Percentiles rank a stretch among this genome's conserved stretches.
These are phyloP conservation scores for Catamblyrhynchus diadema DNA, from an alignment of 2,797 vertebrate genomes.

Conservation along the genomic window DNA sequence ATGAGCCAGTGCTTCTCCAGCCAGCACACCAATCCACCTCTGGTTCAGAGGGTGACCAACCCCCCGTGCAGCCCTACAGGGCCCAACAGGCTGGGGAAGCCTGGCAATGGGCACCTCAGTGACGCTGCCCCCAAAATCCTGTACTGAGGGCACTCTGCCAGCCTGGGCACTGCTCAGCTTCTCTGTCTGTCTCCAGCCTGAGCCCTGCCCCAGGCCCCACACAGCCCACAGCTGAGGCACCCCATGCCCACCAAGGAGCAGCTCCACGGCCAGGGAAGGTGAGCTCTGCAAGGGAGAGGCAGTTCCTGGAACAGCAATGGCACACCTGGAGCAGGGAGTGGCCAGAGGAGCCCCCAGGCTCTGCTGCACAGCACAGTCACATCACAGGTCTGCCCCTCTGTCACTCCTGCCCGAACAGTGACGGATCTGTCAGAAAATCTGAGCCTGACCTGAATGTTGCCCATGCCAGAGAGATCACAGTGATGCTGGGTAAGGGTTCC, in stretches of 20 bases:
- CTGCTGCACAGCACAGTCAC: neutral
- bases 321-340: neutral
- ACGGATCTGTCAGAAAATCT: neutral
- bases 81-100: neutral
- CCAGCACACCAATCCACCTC: neutral
- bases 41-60: rapidly evolving
- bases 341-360: neutral
- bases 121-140: rapidly evolving
- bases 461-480: neutral
- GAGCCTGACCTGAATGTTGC: neutral
- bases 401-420: neutral
- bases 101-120: rapidly evolving
- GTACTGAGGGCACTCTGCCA: rapidly evolving
- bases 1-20: neutral
- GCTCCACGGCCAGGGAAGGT: rapidly evolving
- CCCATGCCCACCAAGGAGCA: rapidly evolving
- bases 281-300: neutral
- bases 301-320: rapidly evolving
- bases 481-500: neutral
- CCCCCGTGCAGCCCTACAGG: rapidly evolving
- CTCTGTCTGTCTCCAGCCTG: neutral
- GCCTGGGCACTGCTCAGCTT: rapidly evolving
- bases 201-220: rapidly evolving
- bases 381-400: neutral
- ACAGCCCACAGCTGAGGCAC: rapidly evolving